These are phyloP conservation scores for Isoperla grammatica DNA, from an alignment of 2,888 invertebrate genomes.

Conservation along the genomic window DNA sequence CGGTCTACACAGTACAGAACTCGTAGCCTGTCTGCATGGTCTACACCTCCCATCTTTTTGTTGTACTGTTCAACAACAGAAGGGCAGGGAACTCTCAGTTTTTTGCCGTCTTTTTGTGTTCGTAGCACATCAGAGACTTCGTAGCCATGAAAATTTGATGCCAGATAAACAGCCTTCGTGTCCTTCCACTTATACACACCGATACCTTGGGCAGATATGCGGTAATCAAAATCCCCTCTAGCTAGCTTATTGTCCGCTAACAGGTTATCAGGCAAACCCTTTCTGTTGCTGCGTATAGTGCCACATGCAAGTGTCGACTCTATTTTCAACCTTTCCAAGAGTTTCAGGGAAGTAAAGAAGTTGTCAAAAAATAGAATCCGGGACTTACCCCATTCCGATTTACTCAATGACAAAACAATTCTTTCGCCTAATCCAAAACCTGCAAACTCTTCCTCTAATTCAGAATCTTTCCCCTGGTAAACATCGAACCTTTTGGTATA, in stretches of 20 bases:
- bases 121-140: conserved; percentile 5
- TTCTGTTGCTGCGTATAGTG: too few species aligned
- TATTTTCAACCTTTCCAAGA: conserved; percentile 30
- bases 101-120: conserved; percentile 13
- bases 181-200: conserved; percentile 33
- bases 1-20: conserved; percentile 1
- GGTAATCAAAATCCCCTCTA: too few species aligned
- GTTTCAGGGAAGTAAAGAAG: conserved; percentile 28
- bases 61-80: not conserved
- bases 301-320: conserved; percentile 30
- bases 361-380: conserved; percentile 27
- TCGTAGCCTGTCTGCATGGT: conserved; percentile 2
- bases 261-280: too few species aligned
- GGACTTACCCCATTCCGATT: conserved; percentile 28
- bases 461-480: too few species aligned
- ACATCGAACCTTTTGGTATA: too few species aligned
- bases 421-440: too few species aligned
- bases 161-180: conserved; percentile 27
- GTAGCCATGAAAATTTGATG: conserved; percentile 32
- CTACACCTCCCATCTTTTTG: too few species aligned
- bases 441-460: too few species aligned
- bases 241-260: too few species aligned
- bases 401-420: conserved; percentile 30
- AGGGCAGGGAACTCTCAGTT: not conserved
- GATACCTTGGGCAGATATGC: too few species aligned